Evolutionary conservation across 2,113 vertebrate species (phyloP).

Genomic region (Dermatemys mawii): DNA sequence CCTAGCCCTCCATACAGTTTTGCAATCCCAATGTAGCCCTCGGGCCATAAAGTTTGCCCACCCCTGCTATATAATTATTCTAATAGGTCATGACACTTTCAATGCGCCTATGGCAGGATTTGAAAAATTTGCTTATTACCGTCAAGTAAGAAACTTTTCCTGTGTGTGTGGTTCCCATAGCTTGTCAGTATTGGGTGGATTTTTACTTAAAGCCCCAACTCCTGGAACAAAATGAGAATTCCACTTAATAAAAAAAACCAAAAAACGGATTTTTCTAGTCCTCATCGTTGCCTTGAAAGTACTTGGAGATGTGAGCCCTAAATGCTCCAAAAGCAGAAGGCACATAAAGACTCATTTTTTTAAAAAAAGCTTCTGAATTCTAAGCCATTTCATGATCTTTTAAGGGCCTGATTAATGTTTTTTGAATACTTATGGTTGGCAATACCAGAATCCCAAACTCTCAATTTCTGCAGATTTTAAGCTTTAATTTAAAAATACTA

Average conservation of each 20-base stretch:
- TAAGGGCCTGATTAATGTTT: neutral
- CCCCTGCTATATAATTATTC: no score
- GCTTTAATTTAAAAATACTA: neutral
- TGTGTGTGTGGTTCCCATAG: accelerated
- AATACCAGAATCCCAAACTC: neutral
- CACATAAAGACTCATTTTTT: neutral
- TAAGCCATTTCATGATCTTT: no score
- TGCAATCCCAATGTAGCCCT: no score
- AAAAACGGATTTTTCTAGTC: neutral
- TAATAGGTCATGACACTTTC: neutral
- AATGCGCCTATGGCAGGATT: neutral
- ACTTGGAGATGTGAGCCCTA: neutral
- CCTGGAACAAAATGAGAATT: no score
- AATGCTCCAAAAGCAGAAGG: neutral
- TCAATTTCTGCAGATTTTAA: neutral
- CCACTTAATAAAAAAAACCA: no score
- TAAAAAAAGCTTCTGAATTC: neutral
- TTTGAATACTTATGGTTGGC: neutral
- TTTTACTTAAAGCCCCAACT: neutral
- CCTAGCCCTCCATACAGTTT: no score
- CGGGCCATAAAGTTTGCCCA: no score
- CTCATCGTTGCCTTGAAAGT: neutral
- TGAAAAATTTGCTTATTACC: neutral
- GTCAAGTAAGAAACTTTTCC: neutral
- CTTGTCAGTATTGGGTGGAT: neutral